phyloP scores from a whole-genome alignment of 1,140 invertebrate genomes.

The Sipha flava region DNA sequence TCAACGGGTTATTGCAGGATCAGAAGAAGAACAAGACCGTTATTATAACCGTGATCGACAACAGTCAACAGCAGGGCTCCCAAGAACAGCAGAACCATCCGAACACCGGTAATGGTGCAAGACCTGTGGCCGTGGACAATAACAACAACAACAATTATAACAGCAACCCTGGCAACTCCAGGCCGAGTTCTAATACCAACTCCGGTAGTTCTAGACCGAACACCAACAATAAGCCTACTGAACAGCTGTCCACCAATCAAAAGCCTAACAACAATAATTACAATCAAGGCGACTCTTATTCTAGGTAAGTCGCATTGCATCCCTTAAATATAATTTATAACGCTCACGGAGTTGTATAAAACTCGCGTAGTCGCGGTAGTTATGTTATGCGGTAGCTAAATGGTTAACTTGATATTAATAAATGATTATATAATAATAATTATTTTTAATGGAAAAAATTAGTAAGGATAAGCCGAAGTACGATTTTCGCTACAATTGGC shows the following conservation, averaged over 20 bases:
- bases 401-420: too few species aligned
- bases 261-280: neutral
- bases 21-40: neutral
- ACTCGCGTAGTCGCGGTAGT: too few species aligned
- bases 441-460: too few species aligned
- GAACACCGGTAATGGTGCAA: neutral
- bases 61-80: neutral
- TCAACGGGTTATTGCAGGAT: neutral
- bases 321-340: too few species aligned
- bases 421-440: too few species aligned
- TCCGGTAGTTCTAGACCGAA: neutral
- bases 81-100: neutral
- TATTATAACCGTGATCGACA: slow-evolving; percentile 19
- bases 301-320: too few species aligned
- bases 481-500: too few species aligned
- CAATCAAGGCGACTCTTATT: neutral
- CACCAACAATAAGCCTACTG: neutral
- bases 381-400: too few species aligned
- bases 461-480: too few species aligned
- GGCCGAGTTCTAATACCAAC: too few species aligned
- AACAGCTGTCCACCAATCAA: neutral
- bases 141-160: too few species aligned
- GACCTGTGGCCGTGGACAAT: neutral
- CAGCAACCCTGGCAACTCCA: neutral
- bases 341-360: too few species aligned